These are phyloP conservation scores for Pristis pectinata DNA, from an alignment of 2,797 vertebrate genomes.

Conservation along the genomic window DNA sequence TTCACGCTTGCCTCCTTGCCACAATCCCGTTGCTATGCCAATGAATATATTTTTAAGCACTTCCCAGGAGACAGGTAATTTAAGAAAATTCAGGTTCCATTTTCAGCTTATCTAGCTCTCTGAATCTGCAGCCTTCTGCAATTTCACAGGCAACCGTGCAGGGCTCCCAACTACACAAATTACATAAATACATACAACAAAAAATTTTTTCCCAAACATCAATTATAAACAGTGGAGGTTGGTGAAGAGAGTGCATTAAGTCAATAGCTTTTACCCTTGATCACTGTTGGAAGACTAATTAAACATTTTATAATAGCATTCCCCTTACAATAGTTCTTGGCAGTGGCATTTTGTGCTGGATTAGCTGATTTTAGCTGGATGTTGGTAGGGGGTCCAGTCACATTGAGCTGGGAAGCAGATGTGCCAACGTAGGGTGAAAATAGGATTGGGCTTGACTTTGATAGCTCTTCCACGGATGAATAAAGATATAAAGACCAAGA, in stretches of 20 bases:
- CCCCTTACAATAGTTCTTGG: not conserved
- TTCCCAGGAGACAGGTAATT: not conserved
- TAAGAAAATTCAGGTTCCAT: not conserved
- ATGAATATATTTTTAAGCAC: not conserved
- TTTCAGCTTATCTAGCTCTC: not conserved
- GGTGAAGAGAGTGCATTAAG: not conserved
- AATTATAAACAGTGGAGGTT: not conserved
- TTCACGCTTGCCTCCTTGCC: not conserved
- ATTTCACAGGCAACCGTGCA: no score
- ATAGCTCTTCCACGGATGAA: not conserved
- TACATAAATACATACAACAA: not conserved
- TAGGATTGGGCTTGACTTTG: not conserved
- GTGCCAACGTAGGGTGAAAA: not conserved
- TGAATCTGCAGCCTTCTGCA: not conserved
- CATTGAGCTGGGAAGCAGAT: not conserved
- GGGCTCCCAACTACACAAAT: not conserved
- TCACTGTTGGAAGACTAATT: not conserved
- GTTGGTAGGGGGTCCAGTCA: not conserved
- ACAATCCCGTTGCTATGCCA: not conserved
- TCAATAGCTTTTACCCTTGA: not conserved
- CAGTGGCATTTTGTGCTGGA: not conserved
- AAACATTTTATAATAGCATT: not conserved
- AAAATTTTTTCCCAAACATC: not conserved
- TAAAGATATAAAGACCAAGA: not conserved
- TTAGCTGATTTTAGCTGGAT: not conserved